Conservation (phyloP, 2,888 invertebrate genomes). For the Trypoxylon attenuatum region DNA sequence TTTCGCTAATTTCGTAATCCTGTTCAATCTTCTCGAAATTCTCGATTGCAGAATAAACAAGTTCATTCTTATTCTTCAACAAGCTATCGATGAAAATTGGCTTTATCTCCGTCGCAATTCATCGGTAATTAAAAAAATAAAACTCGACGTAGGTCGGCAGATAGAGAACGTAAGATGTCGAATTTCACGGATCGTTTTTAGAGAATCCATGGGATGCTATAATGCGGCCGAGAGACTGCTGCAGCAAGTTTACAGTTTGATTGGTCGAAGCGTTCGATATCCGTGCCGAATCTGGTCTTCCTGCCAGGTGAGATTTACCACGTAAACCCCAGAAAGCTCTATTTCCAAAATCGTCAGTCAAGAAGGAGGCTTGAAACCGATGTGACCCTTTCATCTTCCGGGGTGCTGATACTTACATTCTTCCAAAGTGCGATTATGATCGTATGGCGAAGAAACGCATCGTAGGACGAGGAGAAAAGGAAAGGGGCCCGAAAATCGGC, state of each 20-base stretch:
- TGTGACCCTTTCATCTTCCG: constrained; percentile 20
- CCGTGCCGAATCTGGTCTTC: constrained; percentile 63
- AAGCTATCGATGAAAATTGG: neutral
- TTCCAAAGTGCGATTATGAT: neutral
- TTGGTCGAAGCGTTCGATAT: constrained; percentile 54
- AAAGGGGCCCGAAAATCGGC: constrained; percentile 34
- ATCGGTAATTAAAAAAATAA: constrained; percentile 17
- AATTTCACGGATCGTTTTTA: constrained; percentile 53
- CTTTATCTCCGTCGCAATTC: neutral
- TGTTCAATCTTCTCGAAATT: neutral
- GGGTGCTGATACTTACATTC: constrained; percentile 11
- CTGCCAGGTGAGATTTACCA: constrained; percentile 27
- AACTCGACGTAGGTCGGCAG: constrained; percentile 29
- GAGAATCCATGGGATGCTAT: neutral
- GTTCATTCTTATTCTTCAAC: neutral
- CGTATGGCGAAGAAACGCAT: neutral
- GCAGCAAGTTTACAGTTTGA: constrained; percentile 27
- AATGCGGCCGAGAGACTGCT: constrained; percentile 11
- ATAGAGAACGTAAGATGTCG: constrained; percentile 41
- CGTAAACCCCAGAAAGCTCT: neutral
- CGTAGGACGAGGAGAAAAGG: neutral
- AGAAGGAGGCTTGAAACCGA: neutral
- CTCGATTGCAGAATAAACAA: neutral
- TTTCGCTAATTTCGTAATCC: neutral
- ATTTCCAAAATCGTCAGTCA: neutral